Base-by-base conservation (phyloP, 2,797 vertebrate genomes). In the Lepidocolaptes lacrymiger region DNA sequence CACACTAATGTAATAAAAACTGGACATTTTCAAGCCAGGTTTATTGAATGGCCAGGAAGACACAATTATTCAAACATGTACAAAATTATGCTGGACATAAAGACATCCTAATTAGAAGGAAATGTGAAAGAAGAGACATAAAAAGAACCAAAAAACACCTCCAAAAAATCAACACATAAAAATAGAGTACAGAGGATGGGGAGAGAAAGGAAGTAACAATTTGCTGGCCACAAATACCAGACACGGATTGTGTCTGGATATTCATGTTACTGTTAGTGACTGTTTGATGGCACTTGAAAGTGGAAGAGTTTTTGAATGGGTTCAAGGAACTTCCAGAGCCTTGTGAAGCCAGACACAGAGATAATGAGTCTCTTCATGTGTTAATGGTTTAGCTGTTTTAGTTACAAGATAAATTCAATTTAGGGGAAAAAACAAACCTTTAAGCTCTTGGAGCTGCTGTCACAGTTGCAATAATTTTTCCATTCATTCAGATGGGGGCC, bases 341-440 rank as follows among this genome's bases (percentile, higher is more conserved):
- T 84, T 95, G 78, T 84, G 88, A 90, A 90, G 79, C 66, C 76
- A 77, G 71, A 73, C 37, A 30, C 56, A 84, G 83, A 89, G 72
- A 85, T 80, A 89, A 91, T 68, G 66, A 93, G 54, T 56, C 64
- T 83, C 82, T 77, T 55, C 66, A 22, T 91, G 76, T 72, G 41
- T 71, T 85, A 73, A 43, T 17, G 49, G 78, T 72, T 83, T 74
- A 85, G 37, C 44, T 77, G 56, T 14, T 92, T 80, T 67, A 64
- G 68, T 88, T 68, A 46, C 61, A 78, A 63, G 73, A 75, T 59
- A 51, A 68, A 93, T 84, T 55, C 85, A 89, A 78, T 81, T 61
- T 43, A 43, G 46, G 11, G 49, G 46, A 37, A 59, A 51, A 54
- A 68, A n/a, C 37, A 48, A 20, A 0, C 3, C 36, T 67, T 74